Conservation (phyloP, 2,888 invertebrate genomes). For the Xanthorhoe spadicearia region DNA sequence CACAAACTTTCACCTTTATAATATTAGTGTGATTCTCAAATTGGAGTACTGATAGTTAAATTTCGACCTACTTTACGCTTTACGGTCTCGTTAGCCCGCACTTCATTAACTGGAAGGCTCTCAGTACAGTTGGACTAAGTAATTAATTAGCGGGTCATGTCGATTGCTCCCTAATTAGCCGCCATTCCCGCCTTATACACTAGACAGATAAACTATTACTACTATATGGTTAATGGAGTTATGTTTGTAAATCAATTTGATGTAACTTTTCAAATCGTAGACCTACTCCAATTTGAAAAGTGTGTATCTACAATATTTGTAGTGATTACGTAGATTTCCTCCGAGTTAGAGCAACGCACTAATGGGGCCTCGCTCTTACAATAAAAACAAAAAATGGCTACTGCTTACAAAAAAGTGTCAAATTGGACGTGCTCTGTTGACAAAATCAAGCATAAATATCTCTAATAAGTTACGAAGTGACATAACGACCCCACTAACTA, state of each 20-base stretch:
- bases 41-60: too few species aligned
- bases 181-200: conserved; percentile 18
- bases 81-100: conserved; percentile 22
- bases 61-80: conserved; percentile 16
- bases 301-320: too few species aligned
- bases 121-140: conserved; percentile 29
- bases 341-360: too few species aligned
- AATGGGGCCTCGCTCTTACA: too few species aligned
- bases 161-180: conserved; percentile 37
- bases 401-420: neutral
- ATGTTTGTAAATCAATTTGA: too few species aligned
- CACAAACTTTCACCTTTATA: too few species aligned
- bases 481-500: conserved; percentile 8
- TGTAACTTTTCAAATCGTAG: too few species aligned
- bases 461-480: neutral
- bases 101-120: conserved; percentile 20
- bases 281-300: too few species aligned
- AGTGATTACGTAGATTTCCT: too few species aligned
- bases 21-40: too few species aligned
- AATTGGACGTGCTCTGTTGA: neutral
- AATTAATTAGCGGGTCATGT: conserved; percentile 38
- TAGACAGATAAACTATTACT: neutral
- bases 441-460: neutral
- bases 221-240: neutral
- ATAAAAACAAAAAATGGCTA: too few species aligned